Evolutionary conservation across 2,113 vertebrate species (phyloP).

Genomic region (Trematomus loennbergii): DNA sequence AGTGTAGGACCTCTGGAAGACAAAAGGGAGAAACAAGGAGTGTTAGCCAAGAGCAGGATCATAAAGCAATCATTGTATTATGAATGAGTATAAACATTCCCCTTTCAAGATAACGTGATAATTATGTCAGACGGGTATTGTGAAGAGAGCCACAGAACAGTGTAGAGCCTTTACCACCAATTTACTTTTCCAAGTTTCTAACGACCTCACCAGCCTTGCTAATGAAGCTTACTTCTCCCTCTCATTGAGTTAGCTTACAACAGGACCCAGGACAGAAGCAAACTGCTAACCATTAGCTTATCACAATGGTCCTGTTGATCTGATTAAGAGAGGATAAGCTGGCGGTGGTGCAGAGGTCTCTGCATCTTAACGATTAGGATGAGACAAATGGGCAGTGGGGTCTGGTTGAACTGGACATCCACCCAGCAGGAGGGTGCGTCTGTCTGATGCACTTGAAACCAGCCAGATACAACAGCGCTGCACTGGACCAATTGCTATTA

Average conservation of each 20-base stretch:
- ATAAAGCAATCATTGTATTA: constrained; percentile 19
- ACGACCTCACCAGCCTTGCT: constrained; percentile 10
- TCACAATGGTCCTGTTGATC: constrained; percentile 50
- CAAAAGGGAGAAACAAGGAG: constrained; percentile 56
- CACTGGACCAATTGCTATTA: constrained; percentile 13
- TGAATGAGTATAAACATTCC: constrained; percentile 5
- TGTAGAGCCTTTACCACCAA: no score
- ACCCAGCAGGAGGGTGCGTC: constrained; percentile 34
- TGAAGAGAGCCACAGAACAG: not conserved
- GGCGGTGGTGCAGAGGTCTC: constrained; percentile 30
- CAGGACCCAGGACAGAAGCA: constrained; percentile 15
- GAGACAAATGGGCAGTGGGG: constrained; percentile 33
- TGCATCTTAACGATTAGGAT: constrained; percentile 26
- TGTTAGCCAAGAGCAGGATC: constrained; percentile 52
- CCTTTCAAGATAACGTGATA: not conserved
- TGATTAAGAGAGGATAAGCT: constrained; percentile 57
- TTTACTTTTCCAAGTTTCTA: constrained; percentile 18
- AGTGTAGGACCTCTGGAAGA: constrained; percentile 96
- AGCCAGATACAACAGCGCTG: constrained; percentile 3
- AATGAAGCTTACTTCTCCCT: constrained; percentile 18
- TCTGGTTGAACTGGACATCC: constrained; percentile 36
- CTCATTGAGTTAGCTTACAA: constrained; percentile 24
- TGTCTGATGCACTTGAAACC: constrained; percentile 35
- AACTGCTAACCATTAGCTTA: constrained; percentile 14
- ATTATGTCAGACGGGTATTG: not conserved